Conservation (phyloP, 2,113 vertebrate genomes). For the Festucalex cinctus region DNA sequence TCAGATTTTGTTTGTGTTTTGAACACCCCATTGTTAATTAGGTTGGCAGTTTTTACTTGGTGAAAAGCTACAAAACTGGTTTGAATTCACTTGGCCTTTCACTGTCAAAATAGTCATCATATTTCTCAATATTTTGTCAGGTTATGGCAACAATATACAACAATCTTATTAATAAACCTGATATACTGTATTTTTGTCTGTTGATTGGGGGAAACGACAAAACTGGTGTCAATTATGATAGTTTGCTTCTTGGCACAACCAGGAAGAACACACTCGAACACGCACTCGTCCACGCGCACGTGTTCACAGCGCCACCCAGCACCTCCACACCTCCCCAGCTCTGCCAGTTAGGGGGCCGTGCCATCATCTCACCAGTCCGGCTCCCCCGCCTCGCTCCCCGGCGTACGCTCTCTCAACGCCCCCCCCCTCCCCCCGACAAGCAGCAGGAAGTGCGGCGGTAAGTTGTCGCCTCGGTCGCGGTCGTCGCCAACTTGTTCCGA, state of each 20-base stretch:
- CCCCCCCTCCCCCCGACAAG: slow-evolving; percentile 23
- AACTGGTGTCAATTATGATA: slow-evolving; percentile 52
- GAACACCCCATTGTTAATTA: no score
- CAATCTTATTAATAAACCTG: not conserved
- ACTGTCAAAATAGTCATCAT: not conserved
- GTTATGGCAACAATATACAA: not conserved
- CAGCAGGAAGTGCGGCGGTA: slow-evolving; percentile 55
- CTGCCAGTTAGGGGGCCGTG: slow-evolving; percentile 61
- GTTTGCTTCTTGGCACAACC: slow-evolving; percentile 67
- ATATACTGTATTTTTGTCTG: not conserved
- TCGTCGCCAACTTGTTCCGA: slow-evolving; percentile 57
- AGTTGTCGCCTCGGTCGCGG: slow-evolving; percentile 46
- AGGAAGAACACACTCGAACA: slow-evolving; percentile 57
- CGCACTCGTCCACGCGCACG: slow-evolving; percentile 24
- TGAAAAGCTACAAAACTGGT: not conserved
- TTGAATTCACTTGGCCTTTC: not conserved
- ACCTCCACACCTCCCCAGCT: slow-evolving; percentile 60
- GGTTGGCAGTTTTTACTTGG: no score
- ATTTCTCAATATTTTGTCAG: not conserved
- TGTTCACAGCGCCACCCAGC: slow-evolving; percentile 43
- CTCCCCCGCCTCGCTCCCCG: slow-evolving; percentile 14
- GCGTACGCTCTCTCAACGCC: slow-evolving; percentile 36
- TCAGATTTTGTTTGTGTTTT: no score
- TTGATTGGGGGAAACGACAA: not conserved
- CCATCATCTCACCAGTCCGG: slow-evolving; percentile 66